Evolutionary conservation across 1,140 invertebrate species (phyloP).

Genomic region (Trichoplusia ni): DNA sequence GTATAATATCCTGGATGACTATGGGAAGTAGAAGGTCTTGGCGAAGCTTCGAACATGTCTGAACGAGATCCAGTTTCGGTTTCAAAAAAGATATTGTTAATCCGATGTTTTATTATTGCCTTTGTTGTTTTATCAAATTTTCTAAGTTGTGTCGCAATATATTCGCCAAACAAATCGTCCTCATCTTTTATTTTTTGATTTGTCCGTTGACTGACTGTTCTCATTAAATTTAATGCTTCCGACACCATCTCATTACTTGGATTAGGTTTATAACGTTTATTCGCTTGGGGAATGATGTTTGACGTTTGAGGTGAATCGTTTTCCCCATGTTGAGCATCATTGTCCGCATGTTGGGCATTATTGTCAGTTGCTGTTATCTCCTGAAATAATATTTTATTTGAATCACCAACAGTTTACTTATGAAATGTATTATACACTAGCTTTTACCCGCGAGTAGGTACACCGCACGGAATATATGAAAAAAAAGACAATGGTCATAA

Average conservation of each 20-base stretch:
- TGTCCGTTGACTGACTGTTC: constrained; percentile 13
- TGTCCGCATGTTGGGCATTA: constrained; percentile 4
- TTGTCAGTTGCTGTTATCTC: constrained; percentile 5
- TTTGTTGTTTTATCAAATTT: not conserved
- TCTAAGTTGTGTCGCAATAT: not conserved
- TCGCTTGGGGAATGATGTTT: not conserved
- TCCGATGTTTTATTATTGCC: not conserved
- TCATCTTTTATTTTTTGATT: constrained; percentile 5
- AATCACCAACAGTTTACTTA: too few relatives aligned
- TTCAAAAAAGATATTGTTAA: not conserved
- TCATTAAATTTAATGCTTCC: constrained; percentile 35
- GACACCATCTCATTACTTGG: constrained; percentile 28
- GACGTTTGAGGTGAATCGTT: constrained; percentile 19
- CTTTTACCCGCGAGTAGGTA: too few relatives aligned
- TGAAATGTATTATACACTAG: too few relatives aligned
- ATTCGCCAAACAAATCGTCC: not conserved
- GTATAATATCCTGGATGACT: not conserved
- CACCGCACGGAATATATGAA: too few relatives aligned
- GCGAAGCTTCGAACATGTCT: not conserved
- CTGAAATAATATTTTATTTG: too few relatives aligned
- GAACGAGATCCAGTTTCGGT: not conserved
- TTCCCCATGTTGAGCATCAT: constrained; percentile 17
- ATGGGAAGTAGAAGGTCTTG: not conserved
- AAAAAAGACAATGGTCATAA: too few relatives aligned
- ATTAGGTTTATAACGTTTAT: constrained; percentile 34